Evolutionary conservation across 2,888 invertebrate genomes (phyloP), one percentile per base, ranked within the genome.

Genomic region (Heliconius cydno): DNA sequence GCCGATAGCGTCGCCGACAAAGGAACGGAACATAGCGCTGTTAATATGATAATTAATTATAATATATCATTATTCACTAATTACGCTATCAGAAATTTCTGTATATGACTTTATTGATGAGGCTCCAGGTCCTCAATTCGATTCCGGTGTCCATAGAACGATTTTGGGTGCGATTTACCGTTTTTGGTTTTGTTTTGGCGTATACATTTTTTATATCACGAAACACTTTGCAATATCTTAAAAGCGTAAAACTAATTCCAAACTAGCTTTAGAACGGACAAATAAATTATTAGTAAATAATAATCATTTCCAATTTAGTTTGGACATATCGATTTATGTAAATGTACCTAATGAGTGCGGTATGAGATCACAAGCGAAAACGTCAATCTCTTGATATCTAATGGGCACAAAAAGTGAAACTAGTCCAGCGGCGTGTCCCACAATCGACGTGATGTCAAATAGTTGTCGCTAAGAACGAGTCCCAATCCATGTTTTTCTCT

Each of bases 1-100:
- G 91, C 88, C 89, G 91, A 92, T 90, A 90, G 87, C 86, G 88
- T 87, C 85, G 90, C 94, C 94, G 94, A 94, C 95, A 94, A 94
- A 94, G 93, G 86, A 85, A 84, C 86, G 88, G 86, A 86, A 91
- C 88, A 90, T 94, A 94, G 92, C 92, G 92, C 92, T 90, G 91
- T 92, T 92, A 92, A 93, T 92, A 93, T 92, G 92, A 89, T 92
- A 93, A 94, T 95, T 94, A 94, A 95, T 95, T 94, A 94, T 92
- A 89, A 92, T 92, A 92, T 92, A 94, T 93, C 91, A 90, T 92
- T 91, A 92, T 89, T 89, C 77, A 88, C 85, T 89, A 90, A 91
- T 92, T 90, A 89, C 89, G 88, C 86, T 88, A 85, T 87, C 82
- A 80, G 84, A 84, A 80, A 84, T 86, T 87, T 88, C 86, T 86